These are phyloP conservation scores for Dicrostonyx torquatus DNA, from an alignment of 2,797 vertebrate species.

Conservation along the genomic window DNA sequence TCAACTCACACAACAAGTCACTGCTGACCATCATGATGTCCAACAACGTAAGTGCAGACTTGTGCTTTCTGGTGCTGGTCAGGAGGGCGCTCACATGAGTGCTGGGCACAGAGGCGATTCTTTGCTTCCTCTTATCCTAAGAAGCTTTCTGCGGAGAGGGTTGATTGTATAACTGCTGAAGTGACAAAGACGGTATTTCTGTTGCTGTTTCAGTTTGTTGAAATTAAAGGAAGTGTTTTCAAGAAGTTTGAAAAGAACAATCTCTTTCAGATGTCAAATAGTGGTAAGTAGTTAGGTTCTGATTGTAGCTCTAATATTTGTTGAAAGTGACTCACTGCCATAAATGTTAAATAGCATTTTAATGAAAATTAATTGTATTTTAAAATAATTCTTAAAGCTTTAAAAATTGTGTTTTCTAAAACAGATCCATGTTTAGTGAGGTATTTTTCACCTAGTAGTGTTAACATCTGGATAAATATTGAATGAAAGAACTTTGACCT, in stretches of 20 bases:
- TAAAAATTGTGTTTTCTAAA: neutral
- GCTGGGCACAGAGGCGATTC: neutral
- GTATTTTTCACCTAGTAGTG: neutral
- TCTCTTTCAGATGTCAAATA: constrained; percentile 99
- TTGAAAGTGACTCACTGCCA: neutral
- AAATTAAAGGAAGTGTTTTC: constrained; percentile 99
- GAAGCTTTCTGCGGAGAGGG: neutral
- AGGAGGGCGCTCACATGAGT: neutral
- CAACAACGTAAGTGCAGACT: constrained; percentile 93
- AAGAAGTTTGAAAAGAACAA: constrained; percentile 99
- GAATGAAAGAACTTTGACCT: neutral
- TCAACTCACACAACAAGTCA: constrained; percentile 99
- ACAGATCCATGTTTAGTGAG: neutral
- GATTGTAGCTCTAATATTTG: neutral
- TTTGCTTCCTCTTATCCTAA: neutral
- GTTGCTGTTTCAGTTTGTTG: constrained; percentile 93
- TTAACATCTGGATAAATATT: neutral
- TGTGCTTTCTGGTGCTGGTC: neutral
- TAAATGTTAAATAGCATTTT: neutral
- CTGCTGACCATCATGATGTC: constrained; percentile 99
- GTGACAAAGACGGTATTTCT: constrained; percentile 67
- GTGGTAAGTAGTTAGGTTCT: constrained; percentile 89
- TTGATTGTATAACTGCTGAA: constrained; percentile 10
- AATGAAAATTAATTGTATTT: neutral
- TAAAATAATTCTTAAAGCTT: neutral